Percentiles rank a stretch among this genome's conserved stretches.
phyloP scores from a whole-genome alignment of 2,113 vertebrate species.

The Progne subis region DNA sequence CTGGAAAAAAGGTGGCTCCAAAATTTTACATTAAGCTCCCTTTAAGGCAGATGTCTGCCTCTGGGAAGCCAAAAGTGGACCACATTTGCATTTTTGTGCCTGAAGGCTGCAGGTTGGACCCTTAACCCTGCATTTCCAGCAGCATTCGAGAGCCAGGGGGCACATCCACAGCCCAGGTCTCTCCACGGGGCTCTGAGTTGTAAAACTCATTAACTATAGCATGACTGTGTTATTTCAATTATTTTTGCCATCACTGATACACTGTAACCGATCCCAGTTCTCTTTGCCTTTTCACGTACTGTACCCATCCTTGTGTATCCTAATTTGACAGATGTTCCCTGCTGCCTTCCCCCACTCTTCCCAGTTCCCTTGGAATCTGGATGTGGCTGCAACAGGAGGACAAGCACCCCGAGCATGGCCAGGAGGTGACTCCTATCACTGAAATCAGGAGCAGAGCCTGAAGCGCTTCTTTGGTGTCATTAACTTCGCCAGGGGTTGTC shows the following conservation, averaged over 20 bases:
- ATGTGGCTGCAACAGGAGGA: background rate
- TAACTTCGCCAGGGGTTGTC: background rate
- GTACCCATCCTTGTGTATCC: background rate
- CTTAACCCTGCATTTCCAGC: background rate
- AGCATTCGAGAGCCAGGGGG: background rate
- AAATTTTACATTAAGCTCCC: background rate
- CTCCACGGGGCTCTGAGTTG: background rate
- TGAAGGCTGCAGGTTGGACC: background rate
- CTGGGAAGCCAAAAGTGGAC: background rate
- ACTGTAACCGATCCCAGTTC: background rate
- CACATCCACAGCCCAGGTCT: background rate
- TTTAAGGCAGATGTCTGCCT: background rate
- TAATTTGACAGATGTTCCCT: background rate
- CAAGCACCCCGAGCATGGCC: background rate
- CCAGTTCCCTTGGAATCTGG: background rate
- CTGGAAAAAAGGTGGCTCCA: background rate
- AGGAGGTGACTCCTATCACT: background rate
- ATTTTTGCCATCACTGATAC: background rate
- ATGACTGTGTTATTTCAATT: background rate
- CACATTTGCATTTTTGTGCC: background rate
- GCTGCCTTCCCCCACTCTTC: fast-evolving
- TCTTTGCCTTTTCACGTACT: background rate
- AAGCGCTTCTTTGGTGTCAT: background rate
- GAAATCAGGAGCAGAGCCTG: background rate
- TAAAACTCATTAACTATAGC: background rate